Conservation (phyloP, 2,888 invertebrate species). For the Dolomedes plantarius region DNA sequence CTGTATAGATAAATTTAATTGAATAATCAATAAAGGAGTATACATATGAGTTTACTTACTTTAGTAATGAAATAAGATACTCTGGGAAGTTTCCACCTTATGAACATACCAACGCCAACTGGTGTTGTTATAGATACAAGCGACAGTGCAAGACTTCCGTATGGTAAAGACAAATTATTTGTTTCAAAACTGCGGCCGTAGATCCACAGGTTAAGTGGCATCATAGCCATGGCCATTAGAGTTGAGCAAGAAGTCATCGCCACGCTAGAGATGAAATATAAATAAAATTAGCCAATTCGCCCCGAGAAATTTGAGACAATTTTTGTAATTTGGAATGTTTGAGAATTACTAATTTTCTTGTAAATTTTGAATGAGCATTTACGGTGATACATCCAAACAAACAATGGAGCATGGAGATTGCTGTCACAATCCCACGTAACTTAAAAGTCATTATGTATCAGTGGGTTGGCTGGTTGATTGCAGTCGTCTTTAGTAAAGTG, state of each 20-base stretch:
- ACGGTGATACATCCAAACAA: too few relatives aligned
- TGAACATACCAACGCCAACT: slow-evolving; percentile 74
- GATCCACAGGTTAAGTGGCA: slow-evolving; percentile 75
- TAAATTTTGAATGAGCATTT: too few relatives aligned
- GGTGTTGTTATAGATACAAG: slow-evolving; percentile 74
- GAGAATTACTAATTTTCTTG: too few relatives aligned
- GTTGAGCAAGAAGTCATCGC: slow-evolving; percentile 75
- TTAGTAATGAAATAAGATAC: slow-evolving; percentile 73
- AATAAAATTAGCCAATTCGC: neutral
- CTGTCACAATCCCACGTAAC: too few relatives aligned
- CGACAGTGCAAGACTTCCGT: slow-evolving; percentile 74
- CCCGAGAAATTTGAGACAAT: too few relatives aligned
- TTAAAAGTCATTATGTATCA: too few relatives aligned
- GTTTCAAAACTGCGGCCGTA: slow-evolving; percentile 75
- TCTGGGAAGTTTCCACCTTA: slow-evolving; percentile 74
- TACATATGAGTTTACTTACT: slow-evolving; percentile 74
- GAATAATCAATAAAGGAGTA: too few relatives aligned
- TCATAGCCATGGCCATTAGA: slow-evolving; percentile 74
- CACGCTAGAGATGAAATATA: slow-evolving; percentile 73
- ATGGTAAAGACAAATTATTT: slow-evolving; percentile 75
- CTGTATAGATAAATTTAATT: too few relatives aligned
- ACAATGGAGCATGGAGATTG: too few relatives aligned
- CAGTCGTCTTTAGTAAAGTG: too few relatives aligned
- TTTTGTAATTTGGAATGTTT: too few relatives aligned
- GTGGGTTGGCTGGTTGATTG: too few relatives aligned